A percentile compares a stretch with the other conserved stretches of the same genome.
These are phyloP conservation scores for Formica aserva DNA, from an alignment of 2,888 invertebrate species.

Conservation along the genomic window DNA sequence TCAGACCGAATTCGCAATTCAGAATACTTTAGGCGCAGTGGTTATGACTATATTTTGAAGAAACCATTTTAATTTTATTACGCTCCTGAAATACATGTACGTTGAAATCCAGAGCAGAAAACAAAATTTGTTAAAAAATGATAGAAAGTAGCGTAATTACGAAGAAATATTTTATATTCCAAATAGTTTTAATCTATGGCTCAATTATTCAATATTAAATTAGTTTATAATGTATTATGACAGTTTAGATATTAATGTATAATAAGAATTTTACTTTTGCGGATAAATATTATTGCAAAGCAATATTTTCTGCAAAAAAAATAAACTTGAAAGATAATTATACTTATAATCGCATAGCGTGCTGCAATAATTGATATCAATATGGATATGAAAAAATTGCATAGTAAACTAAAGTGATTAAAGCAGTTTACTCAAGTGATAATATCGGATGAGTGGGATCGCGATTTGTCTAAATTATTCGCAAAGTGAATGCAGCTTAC, in stretches of 20 bases:
- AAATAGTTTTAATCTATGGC: neutral
- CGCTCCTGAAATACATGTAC: conserved; percentile 16
- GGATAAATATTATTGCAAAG: neutral
- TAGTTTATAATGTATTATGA: neutral
- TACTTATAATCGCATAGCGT: neutral
- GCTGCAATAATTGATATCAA: conserved; percentile 16
- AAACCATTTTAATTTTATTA: conserved; percentile 28
- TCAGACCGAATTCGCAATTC: neutral
- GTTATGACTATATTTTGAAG: conserved; percentile 14
- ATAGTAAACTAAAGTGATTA: neutral
- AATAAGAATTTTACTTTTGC: neutral
- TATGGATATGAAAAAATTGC: neutral
- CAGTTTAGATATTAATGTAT: neutral
- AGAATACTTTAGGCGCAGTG: neutral
- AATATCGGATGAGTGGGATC: neutral
- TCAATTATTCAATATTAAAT: neutral
- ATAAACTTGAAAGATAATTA: neutral
- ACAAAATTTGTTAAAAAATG: conserved; percentile 15
- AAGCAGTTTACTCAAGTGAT: neutral
- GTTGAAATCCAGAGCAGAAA: conserved; percentile 7
- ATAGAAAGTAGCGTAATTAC: neutral
- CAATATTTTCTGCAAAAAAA: neutral
- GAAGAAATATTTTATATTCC: conserved; percentile 14
- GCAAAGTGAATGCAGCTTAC: neutral
- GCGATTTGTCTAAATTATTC: neutral